Percentiles rank a stretch among this genome's conserved stretches.
Evolutionary conservation across 2,797 vertebrate genomes (phyloP).

Genomic region (Eremophila alpestris): DNA sequence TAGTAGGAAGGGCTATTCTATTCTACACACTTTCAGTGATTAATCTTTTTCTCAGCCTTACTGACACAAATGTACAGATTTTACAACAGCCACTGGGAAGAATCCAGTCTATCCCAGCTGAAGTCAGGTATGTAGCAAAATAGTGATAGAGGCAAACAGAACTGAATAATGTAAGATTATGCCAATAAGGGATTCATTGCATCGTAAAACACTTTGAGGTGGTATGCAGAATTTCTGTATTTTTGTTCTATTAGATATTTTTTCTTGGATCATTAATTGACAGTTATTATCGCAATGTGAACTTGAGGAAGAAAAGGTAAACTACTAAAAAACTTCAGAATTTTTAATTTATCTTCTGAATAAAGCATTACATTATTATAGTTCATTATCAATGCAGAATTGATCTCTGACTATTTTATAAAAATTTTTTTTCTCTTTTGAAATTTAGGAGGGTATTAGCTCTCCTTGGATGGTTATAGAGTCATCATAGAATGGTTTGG

Average conservation of each 20-base stretch:
- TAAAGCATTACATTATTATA: not conserved
- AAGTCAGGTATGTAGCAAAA: not conserved
- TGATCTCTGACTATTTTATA: not conserved
- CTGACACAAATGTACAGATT: not conserved
- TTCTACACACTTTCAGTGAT: not conserved
- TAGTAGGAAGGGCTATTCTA: not conserved
- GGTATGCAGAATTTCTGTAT: not conserved
- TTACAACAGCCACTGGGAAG: not conserved
- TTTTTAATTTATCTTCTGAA: not conserved
- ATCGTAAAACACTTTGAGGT: not conserved
- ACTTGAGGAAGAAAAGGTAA: not conserved
- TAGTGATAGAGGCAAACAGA: not conserved
- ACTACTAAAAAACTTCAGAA: not conserved
- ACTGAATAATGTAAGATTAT: not conserved
- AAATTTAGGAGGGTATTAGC: not conserved
- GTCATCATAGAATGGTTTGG: not conserved
- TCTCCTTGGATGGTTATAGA: not conserved
- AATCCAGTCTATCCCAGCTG: not conserved
- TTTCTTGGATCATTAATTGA: not conserved
- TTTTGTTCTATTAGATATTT: not conserved
- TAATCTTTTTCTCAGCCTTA: not conserved
- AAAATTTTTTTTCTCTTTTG: not conserved
- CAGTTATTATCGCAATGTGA: not conserved
- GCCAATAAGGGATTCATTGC: accelerated
- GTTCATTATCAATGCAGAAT: not conserved